phyloP scores from a whole-genome alignment of 2,888 invertebrate genomes.

The Temnothorax unifasciatus region DNA sequence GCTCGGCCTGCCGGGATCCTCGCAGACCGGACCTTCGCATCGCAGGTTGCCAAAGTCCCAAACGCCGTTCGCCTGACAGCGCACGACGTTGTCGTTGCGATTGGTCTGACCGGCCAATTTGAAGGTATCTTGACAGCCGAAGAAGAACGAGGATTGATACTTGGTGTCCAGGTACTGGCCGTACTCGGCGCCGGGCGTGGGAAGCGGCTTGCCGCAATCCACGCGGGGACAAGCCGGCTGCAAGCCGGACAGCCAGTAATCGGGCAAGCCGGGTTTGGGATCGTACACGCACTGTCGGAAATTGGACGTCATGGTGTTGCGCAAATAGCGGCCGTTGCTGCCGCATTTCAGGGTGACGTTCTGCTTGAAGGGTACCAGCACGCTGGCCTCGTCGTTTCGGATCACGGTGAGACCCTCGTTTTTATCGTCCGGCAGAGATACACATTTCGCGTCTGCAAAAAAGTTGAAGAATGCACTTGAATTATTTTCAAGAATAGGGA shows the following conservation, averaged over 20 bases:
- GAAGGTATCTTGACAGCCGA: constrained; percentile 98
- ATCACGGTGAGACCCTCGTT: constrained; percentile 94
- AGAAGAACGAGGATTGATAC: constrained; percentile 97
- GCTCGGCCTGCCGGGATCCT: constrained; percentile 97
- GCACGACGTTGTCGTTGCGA: constrained; percentile 96
- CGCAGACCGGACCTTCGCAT: constrained; percentile 98
- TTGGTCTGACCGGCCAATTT: constrained; percentile 97
- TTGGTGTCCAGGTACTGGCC: constrained; percentile 95
- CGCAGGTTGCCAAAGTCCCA: constrained; percentile 99
- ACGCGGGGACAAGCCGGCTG: constrained; percentile 95
- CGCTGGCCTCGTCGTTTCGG: constrained; percentile 93
- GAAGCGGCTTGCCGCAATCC: constrained; percentile 96
- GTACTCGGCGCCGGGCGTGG: constrained; percentile 97
- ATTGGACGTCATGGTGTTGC: constrained; percentile 93
- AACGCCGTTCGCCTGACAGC: constrained; percentile 95
- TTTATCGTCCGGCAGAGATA: constrained; percentile 95
- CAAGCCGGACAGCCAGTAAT: constrained; percentile 96
- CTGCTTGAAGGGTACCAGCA: constrained; percentile 95
- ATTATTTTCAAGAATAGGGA: neutral
- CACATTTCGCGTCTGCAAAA: constrained; percentile 94
- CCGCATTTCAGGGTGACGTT: constrained; percentile 95
- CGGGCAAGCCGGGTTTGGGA: constrained; percentile 95
- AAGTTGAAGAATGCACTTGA: constrained; percentile 17
- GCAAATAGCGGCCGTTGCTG: constrained; percentile 91
- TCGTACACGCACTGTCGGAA: constrained; percentile 98